Conservation (phyloP, 1,140 invertebrate genomes). For the Aphaenogaster floridana region DNA sequence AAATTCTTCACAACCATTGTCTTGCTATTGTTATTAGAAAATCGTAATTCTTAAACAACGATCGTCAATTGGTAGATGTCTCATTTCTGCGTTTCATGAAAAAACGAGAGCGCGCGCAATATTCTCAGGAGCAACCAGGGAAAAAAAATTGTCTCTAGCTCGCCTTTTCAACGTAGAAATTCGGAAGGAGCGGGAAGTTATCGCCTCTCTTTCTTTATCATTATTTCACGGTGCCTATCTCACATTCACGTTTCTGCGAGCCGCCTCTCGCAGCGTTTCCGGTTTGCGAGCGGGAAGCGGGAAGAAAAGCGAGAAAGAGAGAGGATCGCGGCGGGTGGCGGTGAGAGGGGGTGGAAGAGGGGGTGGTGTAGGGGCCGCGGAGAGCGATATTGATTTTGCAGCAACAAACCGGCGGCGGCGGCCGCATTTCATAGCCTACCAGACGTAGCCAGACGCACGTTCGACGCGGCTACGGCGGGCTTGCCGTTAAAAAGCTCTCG, state of each 20-base stretch:
- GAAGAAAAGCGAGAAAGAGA: constrained; percentile 60
- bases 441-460: constrained; percentile 53
- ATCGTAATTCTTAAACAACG: background rate
- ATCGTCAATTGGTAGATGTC: background rate
- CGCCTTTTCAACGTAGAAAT: background rate
- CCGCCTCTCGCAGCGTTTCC: constrained; percentile 32
- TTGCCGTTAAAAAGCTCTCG: constrained; percentile 55
- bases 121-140: background rate
- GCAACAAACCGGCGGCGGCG: constrained; percentile 75
- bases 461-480: constrained; percentile 18
- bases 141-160: background rate
- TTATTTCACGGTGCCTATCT: constrained; percentile 40
- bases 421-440: constrained; percentile 73
- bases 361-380: background rate
- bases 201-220: constrained; percentile 21
- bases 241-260: constrained; percentile 30
- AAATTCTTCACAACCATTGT: background rate
- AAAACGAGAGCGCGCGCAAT: background rate
- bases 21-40: background rate
- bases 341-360: constrained; percentile 8
- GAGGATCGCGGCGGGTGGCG: constrained; percentile 16
- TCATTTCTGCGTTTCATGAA: background rate
- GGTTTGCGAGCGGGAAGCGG: constrained; percentile 26
- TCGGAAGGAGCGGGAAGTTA: background rate
- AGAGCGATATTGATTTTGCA: constrained; percentile 78